These are phyloP conservation scores for Stylophora pistillata DNA, from an alignment of 64 coral and sea anemone species.

Conservation along the genomic window DNA sequence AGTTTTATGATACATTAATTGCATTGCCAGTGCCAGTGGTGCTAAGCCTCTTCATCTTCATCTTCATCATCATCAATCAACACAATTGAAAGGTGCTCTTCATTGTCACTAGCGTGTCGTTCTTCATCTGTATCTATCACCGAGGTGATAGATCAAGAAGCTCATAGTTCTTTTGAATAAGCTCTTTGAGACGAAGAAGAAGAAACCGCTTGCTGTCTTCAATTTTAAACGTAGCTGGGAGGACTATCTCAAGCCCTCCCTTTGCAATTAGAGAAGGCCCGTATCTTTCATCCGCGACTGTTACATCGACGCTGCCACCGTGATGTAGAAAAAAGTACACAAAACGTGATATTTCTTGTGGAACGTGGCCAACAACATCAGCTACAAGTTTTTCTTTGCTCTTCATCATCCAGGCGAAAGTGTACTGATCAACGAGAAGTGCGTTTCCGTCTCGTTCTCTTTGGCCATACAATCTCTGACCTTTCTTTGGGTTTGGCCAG, in stretches of 20 bases:
- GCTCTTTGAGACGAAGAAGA: constrained; percentile 17
- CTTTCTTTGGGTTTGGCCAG: constrained; percentile 15
- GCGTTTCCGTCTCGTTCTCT: constrained; percentile 16
- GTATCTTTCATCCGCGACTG: constrained; percentile 4
- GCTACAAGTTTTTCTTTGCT: constrained; percentile 51
- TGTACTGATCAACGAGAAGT: constrained; percentile 46
- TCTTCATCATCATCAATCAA: neutral
- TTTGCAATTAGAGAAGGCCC: constrained; percentile 22
- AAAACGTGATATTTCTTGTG: constrained; percentile 17
- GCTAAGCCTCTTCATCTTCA: no score
- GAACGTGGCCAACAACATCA: constrained; percentile 22
- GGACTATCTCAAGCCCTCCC: constrained; percentile 36
- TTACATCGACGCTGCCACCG: neutral
- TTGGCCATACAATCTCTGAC: constrained; percentile 7
- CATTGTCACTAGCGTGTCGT: neutral
- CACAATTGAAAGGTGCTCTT: neutral
- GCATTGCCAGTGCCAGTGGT: no score
- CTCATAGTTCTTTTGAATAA: constrained; percentile 29
- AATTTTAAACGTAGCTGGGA: constrained; percentile 25
- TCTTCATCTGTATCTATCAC: constrained; percentile 9
- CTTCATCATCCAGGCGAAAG: constrained; percentile 47
- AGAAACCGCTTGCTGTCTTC: constrained; percentile 18
- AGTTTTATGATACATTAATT: no score
- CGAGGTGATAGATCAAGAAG: constrained; percentile 1
- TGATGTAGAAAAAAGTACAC: constrained; percentile 47